Base-by-base conservation (phyloP, 2,888 invertebrate genomes). In the Melanargia galathea region DNA sequence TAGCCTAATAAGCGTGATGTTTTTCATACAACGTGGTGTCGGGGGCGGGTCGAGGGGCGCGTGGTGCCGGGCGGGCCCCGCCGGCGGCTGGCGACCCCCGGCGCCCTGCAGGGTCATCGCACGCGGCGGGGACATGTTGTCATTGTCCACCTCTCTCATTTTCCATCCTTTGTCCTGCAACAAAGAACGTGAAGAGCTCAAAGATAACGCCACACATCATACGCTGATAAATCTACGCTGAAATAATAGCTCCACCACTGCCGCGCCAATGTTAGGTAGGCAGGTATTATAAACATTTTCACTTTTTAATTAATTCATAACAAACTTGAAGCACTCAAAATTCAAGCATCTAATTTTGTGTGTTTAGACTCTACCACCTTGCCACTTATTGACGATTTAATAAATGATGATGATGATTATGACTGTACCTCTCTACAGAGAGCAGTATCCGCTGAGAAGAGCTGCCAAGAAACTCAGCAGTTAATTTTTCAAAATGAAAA, bases 91-190 rank as follows among this genome's bases (percentile, higher is more conserved):
- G 77, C 80, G 82, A 79, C 80, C 84, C 82, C 78, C 80, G 80
- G 76, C 78, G 80, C 79, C 81, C 78, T 73, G 83, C 82, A 77
- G 84, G 84, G 84, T 84, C 86, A 83, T 85, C 86, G 87, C 86
- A 85, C 85, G 89, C 90, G 86, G 85, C 89, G 84, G 82, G 82
- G 82, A 84, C 87, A 90, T 87, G 79, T 83, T 83, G 90, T 90
- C 90, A 90, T 91, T 90, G 89, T 80, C 80, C 81, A 76, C 77
- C 76, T 80, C 77, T 79, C 75, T 79, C 91, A 90, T 90, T 85
- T 86, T 88, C 90, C 90, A 90, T 91, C 83, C 78, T 87, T 81
- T 83, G 81, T 80, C 81, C 90, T 90, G 87, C 45, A 91, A 90
- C 87, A 90, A 90, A 63, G 70, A 75, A n/a, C 65, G 56, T 60